Conservation (phyloP, 2,888 invertebrate genomes). For the Coenonympha arcania region DNA sequence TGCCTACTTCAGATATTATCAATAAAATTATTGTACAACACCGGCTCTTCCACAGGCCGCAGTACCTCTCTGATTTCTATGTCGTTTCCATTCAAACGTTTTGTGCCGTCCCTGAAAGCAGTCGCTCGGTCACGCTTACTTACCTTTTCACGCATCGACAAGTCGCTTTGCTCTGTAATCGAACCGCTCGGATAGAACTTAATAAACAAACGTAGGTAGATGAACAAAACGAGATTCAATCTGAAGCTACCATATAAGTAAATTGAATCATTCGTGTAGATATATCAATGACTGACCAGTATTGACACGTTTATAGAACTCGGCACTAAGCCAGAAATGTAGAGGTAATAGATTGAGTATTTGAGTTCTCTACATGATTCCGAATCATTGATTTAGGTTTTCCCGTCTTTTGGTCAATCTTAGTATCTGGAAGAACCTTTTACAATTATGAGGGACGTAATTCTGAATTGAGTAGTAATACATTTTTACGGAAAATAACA, state of each 20-base stretch:
- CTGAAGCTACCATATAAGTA: not conserved
- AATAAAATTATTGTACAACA: conserved; percentile 70
- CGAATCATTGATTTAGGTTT: not conserved
- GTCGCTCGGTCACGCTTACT: conserved; percentile 8
- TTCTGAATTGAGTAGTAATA: too few species aligned
- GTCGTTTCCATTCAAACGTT: conserved; percentile 21
- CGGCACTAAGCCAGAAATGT: conserved; percentile 43
- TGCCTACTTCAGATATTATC: conserved; percentile 69
- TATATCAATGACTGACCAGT: conserved; percentile 15
- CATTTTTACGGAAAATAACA: too few species aligned
- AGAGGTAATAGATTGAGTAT: conserved; percentile 30
- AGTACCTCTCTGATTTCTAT: conserved; percentile 35
- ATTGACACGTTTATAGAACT: conserved; percentile 27
- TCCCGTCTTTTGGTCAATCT: too few species aligned
- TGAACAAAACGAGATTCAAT: not conserved
- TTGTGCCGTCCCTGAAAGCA: conserved; percentile 3
- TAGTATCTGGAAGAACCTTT: too few species aligned
- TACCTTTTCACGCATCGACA: conserved; percentile 10
- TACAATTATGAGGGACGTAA: too few species aligned
- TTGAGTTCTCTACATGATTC: conserved; percentile 21
- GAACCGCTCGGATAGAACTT: not conserved
- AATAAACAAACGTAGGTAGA: conserved; percentile 1
- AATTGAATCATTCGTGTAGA: not conserved
- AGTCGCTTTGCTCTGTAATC: not conserved
- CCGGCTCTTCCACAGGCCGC: conserved; percentile 52